Conservation (phyloP, 2,113 vertebrate species). For the Geococcyx californianus region DNA sequence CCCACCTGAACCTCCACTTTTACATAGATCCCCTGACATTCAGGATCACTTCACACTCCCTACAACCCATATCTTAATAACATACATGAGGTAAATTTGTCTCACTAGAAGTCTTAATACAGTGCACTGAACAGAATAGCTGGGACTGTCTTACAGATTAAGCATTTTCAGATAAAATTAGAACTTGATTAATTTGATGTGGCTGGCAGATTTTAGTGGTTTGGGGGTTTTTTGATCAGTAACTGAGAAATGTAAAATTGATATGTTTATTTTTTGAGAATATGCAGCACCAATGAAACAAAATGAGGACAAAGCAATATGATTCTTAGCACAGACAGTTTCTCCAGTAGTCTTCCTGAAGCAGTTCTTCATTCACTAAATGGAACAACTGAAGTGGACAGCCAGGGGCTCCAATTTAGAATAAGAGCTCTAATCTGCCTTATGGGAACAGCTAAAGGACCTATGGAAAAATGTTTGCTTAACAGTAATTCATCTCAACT, state of each 20-base stretch:
- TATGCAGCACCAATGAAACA: not conserved
- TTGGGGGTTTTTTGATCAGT: not conserved
- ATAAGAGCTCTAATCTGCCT: conserved; percentile 8
- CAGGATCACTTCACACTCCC: not conserved
- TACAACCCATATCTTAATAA: not conserved
- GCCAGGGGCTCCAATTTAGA: conserved; percentile 6
- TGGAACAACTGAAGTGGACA: not conserved
- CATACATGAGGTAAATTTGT: accelerated
- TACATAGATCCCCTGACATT: not conserved
- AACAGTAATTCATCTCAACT: conserved; percentile 37
- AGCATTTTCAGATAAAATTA: not conserved
- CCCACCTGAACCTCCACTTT: not conserved
- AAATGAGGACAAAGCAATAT: not conserved
- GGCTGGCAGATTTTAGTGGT: not conserved
- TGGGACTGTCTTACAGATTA: not conserved
- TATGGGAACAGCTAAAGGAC: conserved; percentile 25
- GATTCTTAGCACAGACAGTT: not conserved
- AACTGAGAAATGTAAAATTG: not conserved
- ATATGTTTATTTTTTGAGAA: not conserved
- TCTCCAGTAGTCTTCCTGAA: not conserved
- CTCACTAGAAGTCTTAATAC: not conserved
- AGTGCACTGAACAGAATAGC: not conserved
- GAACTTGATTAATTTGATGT: not conserved
- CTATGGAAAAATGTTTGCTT: conserved; percentile 51
- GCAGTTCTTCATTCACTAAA: conserved; percentile 28